A percentile compares a stretch with the other conserved stretches of the same genome.
Conservation (phyloP, 2,113 vertebrate species). For the Ailurus styani region DNA sequence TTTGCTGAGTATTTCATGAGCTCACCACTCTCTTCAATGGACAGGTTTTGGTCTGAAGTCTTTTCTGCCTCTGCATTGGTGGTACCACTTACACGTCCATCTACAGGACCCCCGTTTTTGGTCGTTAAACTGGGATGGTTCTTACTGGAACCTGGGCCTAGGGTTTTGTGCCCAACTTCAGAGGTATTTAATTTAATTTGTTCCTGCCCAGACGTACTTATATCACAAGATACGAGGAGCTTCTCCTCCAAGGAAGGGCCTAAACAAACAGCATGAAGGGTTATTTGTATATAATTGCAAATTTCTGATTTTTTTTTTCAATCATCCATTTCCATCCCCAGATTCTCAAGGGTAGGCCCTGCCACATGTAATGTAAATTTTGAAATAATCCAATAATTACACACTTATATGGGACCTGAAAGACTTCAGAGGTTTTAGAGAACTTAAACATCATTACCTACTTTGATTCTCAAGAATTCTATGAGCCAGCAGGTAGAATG, state of each 20-base stretch:
- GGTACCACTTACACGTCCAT: slow-evolving; percentile 84
- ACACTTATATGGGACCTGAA: background rate
- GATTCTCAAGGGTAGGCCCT: slow-evolving; percentile 2
- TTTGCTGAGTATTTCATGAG: slow-evolving; percentile 71
- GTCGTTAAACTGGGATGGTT: slow-evolving; percentile 84
- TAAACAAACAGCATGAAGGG: slow-evolving; percentile 88
- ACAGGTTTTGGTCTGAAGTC: slow-evolving; percentile 83
- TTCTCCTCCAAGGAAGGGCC: slow-evolving; percentile 94
- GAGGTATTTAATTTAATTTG: slow-evolving; percentile 87
- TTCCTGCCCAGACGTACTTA: slow-evolving; percentile 86
- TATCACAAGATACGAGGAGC: slow-evolving; percentile 88
- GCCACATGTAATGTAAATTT: background rate
- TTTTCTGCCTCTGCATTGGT: slow-evolving; percentile 81
- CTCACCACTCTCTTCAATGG: slow-evolving; percentile 92
- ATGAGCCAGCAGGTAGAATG: background rate
- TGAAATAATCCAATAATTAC: background rate
- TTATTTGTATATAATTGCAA: slow-evolving; percentile 59
- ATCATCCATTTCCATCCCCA: slow-evolving; percentile 25
- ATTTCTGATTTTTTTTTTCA: slow-evolving; percentile 41
- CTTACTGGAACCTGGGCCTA: slow-evolving; percentile 82
- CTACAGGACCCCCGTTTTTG: slow-evolving; percentile 83
- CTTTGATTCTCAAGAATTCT: background rate
- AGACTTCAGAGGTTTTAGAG: background rate
- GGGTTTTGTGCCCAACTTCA: slow-evolving; percentile 82
- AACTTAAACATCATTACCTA: slow-evolving; percentile 7